Conservation (phyloP, 2,113 vertebrate genomes). For the Oreocharis arfaki region DNA sequence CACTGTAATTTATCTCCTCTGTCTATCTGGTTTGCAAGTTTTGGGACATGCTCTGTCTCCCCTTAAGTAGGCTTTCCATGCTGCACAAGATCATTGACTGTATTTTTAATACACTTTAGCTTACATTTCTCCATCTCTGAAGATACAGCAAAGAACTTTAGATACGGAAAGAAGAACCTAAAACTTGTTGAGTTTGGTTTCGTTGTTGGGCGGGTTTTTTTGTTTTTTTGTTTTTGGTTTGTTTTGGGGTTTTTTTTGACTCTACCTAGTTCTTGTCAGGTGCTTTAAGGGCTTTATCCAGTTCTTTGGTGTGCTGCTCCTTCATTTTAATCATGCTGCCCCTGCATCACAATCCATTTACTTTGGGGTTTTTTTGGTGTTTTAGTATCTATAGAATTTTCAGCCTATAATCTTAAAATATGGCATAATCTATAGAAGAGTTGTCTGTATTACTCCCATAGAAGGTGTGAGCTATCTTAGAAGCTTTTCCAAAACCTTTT, state of each 20-base stretch:
- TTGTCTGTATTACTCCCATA: not conserved
- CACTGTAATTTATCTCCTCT: not conserved
- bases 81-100: not conserved
- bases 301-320: not conserved
- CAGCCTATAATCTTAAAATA: not conserved
- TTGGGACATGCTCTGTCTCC: not conserved
- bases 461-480: not conserved
- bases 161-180: not conserved
- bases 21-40: not conserved
- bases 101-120: not conserved
- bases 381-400: not conserved
- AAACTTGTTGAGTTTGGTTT: not conserved
- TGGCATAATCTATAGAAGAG: not conserved
- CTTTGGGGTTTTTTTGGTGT: not conserved
- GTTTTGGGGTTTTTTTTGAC: fast-evolving
- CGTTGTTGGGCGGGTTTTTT: too few relatives aligned
- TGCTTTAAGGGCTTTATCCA: not conserved
- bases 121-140: not conserved
- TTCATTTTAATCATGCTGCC: not conserved
- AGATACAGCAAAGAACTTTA: not conserved
- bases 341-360: not conserved
- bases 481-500: not conserved
- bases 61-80: not conserved
- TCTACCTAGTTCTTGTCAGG: not conserved
- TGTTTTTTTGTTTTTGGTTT: too few relatives aligned